Conservation (phyloP, 35 echinoderm and acorn worm genomes). For the Stichopus chloronotus region DNA sequence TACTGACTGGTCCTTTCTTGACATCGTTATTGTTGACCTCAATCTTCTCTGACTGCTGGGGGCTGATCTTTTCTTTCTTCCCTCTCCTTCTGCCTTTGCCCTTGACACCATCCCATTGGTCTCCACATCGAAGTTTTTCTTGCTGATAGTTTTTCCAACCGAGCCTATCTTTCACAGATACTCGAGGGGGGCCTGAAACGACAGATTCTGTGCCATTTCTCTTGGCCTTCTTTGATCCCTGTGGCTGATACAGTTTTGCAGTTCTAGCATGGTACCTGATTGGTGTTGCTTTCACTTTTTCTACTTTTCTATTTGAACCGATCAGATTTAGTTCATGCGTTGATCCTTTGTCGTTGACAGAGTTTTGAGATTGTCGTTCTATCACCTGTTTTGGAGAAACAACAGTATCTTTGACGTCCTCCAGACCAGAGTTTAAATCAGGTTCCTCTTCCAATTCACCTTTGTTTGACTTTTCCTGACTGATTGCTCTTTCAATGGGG, state of each 20-base stretch:
- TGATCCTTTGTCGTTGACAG: not conserved
- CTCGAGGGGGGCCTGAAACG: not conserved
- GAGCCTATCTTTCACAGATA: slow-evolving; percentile 40
- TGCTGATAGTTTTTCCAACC: slow-evolving; percentile 12
- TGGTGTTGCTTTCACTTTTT: not conserved
- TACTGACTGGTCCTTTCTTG: not conserved
- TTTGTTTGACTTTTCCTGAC: too few relatives aligned
- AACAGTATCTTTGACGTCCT: not conserved
- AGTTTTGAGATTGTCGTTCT: not conserved
- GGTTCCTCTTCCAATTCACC: not conserved
- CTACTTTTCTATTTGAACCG: not conserved
- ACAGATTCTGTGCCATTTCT: not conserved
- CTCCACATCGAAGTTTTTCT: not conserved
- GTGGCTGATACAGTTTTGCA: too few relatives aligned
- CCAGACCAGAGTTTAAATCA: not conserved
- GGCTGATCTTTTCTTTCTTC: not conserved
- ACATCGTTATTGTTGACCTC: not conserved
- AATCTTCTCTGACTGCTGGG: not conserved
- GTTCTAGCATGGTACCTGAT: not conserved
- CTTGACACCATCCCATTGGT: not conserved
- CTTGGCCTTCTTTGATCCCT: not conserved
- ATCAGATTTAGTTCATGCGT: not conserved
- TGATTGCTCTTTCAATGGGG: not conserved
- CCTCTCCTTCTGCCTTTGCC: not conserved
- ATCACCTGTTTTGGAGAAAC: not conserved